These are phyloP conservation scores for Corvus hawaiiensis DNA, from an alignment of 2,113 vertebrate genomes.

Conservation along the genomic window DNA sequence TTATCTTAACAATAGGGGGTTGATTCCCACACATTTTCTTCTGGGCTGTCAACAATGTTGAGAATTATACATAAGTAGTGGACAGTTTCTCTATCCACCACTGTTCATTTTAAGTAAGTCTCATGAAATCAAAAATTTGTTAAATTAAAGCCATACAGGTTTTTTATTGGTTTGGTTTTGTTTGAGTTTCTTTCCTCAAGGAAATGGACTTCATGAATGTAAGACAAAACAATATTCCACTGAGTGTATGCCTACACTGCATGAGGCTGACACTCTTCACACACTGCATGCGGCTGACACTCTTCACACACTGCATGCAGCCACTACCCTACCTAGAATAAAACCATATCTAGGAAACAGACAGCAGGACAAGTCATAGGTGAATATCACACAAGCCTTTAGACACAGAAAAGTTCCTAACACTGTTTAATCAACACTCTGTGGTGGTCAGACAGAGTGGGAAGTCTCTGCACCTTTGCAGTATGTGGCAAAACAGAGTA, in stretches of 20 bases:
- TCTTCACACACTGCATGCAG: constrained; percentile 1
- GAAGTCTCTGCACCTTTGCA: background rate
- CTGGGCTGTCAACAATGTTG: background rate
- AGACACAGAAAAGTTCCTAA: background rate
- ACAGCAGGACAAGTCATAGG: background rate
- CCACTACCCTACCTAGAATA: background rate
- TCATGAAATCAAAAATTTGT: background rate
- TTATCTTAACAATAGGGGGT: background rate
- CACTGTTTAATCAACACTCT: background rate
- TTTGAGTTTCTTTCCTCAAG: background rate
- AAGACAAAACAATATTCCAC: background rate
- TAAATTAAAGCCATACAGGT: background rate
- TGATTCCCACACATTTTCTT: background rate
- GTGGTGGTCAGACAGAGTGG: background rate
- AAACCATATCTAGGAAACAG: constrained; percentile 2
- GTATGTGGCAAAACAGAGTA: background rate
- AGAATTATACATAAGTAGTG: background rate
- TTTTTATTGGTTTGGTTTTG: background rate
- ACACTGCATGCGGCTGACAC: background rate
- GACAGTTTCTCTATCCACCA: background rate
- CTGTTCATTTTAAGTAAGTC: background rate
- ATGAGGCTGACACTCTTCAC: background rate
- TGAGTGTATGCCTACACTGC: background rate
- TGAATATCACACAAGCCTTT: background rate
- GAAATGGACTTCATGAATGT: background rate